Conservation (phyloP, 2,797 vertebrate genomes). For the Notolepis coatsorum region DNA sequence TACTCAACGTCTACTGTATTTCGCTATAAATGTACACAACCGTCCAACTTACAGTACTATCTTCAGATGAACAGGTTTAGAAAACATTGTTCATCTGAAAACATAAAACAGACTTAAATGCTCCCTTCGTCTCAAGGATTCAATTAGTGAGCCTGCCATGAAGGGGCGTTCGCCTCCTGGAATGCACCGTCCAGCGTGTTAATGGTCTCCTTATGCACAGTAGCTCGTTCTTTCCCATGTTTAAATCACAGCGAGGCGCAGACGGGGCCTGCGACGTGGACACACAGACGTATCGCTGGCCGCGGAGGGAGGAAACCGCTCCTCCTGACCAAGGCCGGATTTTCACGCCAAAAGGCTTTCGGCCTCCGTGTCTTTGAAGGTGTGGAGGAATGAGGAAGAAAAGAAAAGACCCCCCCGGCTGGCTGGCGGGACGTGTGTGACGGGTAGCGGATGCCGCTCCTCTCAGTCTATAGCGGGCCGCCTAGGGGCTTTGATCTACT, state of each 20-base stretch:
- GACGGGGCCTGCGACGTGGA: too few species aligned
- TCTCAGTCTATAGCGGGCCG: constrained; percentile 34
- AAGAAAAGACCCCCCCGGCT: constrained; percentile 38
- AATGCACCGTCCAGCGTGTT: neutral
- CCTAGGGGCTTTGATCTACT: constrained; percentile 64
- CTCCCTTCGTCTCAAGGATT: neutral
- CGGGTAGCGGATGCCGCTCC: constrained; percentile 35
- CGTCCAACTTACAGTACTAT: too few species aligned
- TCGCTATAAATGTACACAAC: too few species aligned
- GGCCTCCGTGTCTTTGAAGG: constrained; percentile 39
- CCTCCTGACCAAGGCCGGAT: too few species aligned
- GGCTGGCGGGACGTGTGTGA: constrained; percentile 13
- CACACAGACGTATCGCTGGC: too few species aligned
- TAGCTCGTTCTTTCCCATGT: constrained; percentile 11
- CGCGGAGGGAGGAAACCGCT: too few species aligned
- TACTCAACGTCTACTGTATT: too few species aligned
- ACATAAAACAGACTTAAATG: too few species aligned
- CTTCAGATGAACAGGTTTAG: too few species aligned
- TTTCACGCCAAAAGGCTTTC: constrained; percentile 38
- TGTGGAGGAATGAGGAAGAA: too few species aligned
- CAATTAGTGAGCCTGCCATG: neutral
- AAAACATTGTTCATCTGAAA: too few species aligned
- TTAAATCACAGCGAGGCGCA: too few species aligned
- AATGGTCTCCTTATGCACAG: constrained; percentile 1
- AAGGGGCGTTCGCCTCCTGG: neutral